Percentiles rank a stretch among this genome's conserved stretches.
Evolutionary conservation across 2,113 vertebrate genomes (phyloP).

Genomic region (Protomyctophum bolini): DNA sequence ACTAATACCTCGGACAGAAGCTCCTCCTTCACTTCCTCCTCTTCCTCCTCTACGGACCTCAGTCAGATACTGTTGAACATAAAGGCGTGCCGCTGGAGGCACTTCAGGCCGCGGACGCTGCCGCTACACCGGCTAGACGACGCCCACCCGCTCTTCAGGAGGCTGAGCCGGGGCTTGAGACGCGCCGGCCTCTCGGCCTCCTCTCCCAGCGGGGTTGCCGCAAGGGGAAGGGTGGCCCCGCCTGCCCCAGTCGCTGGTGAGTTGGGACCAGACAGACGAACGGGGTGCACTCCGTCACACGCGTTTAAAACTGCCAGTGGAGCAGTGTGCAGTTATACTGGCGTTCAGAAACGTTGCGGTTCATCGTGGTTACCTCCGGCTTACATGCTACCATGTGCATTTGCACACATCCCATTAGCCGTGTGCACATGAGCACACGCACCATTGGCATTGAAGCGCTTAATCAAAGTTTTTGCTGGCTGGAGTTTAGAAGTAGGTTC

Average conservation of each 20-base stretch:
- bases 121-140: slow-evolving; percentile 83
- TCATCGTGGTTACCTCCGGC: no score
- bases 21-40: slow-evolving; percentile 66
- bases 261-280: slow-evolving; percentile 21
- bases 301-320: no score
- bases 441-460: no score
- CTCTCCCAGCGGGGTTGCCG: slow-evolving; percentile 17
- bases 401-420: no score
- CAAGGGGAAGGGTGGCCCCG: slow-evolving; percentile 40
- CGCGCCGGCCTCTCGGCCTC: slow-evolving; percentile 53
- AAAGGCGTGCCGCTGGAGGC: slow-evolving; percentile 96
- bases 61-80: slow-evolving; percentile 96
- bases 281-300: no score
- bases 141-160: slow-evolving; percentile 74
- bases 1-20: slow-evolving; percentile 93
- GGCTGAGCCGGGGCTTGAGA: slow-evolving; percentile 84
- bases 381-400: no score
- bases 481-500: no score
- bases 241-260: slow-evolving; percentile 57
- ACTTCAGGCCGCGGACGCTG: slow-evolving; percentile 99
- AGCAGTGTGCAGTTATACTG: no score
- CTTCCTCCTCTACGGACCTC: slow-evolving; percentile 85
- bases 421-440: no score
- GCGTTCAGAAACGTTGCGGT: no score
- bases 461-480: no score